Evolutionary conservation across 2,888 invertebrate genomes (phyloP), one percentile per base, ranked within the genome.

Genomic region (Melolontha melolontha): DNA sequence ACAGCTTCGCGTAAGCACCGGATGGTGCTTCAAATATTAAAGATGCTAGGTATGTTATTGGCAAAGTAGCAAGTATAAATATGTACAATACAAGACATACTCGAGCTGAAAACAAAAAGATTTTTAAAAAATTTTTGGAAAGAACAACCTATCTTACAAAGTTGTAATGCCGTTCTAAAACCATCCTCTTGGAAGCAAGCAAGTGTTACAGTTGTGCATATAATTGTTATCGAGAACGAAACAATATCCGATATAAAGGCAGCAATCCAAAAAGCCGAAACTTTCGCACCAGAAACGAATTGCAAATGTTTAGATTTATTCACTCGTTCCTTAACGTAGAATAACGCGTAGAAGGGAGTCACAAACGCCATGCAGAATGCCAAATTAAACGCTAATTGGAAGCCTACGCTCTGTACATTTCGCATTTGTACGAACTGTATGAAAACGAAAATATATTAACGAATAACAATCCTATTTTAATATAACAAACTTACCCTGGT

Each of bases 351-450:
- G 39, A 89, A 88, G 1, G 88, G 86, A 39, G 89, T 87, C 1
- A 89, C 89, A 76, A 95, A 90, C 0, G 91, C 88, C 80, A 94
- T 84, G 75, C 91, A 90, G 79, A 91, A 92, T 10, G 91, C 90
- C 51, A 94, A 84, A 72, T 91, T 91, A 67, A 90, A 88, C 0
- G 89, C 89, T 54, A 88, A 81, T 78, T 86, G 88, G 83, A 87
- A 88, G 34, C 82, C 88, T 79, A 86, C 75, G 73, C 78, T 83
- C 67, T 34, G 34, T 6, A 82, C 80, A 51, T 72, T 75, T 14
- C 73, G 55, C 8, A 83, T 65, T 73, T 79, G 77, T 5, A 73
- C 75, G 11, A 83, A 72, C 82, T 83, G 69, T 64, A 10, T 34
- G 34, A 79, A 47, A 29, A 6, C 5, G 16, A 8, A 14, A 52